Conservation (phyloP, 2,888 invertebrate genomes). For the Ichneumon xanthorius region DNA sequence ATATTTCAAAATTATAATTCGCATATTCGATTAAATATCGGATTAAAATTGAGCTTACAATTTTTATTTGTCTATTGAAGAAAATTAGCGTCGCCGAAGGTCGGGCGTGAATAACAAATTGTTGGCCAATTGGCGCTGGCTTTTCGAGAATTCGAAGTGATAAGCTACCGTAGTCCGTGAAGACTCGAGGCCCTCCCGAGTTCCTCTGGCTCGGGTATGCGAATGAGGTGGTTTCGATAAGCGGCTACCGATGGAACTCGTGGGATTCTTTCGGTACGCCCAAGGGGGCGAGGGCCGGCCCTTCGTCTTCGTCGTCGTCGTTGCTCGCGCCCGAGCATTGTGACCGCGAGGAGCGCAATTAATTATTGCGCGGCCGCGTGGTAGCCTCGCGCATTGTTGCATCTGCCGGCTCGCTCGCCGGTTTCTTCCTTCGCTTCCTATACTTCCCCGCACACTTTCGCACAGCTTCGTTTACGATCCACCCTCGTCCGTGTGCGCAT, state of each 20-base stretch:
- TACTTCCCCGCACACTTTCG: background rate
- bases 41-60: background rate
- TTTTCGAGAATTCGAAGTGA: slow-evolving; percentile 55
- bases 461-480: background rate
- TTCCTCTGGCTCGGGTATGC: slow-evolving; percentile 42
- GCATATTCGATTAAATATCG: background rate
- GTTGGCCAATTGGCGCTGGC: slow-evolving; percentile 39
- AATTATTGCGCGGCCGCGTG: slow-evolving; percentile 81
- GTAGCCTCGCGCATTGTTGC: slow-evolving; percentile 77
- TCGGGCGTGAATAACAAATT: slow-evolving; percentile 42
- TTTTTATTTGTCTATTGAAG: background rate
- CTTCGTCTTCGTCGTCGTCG: slow-evolving; percentile 49
- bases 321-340: slow-evolving; percentile 72
- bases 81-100: slow-evolving; percentile 45
- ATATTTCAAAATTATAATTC: too few species aligned
- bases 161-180: slow-evolving; percentile 27
- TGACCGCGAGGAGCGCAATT: slow-evolving; percentile 80
- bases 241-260: slow-evolving; percentile 56
- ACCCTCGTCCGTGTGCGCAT: background rate
- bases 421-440: slow-evolving; percentile 44
- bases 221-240: slow-evolving; percentile 57
- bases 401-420: slow-evolving; percentile 73
- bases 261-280: slow-evolving; percentile 61
- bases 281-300: slow-evolving; percentile 13
- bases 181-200: slow-evolving; percentile 22